Evolutionary conservation across 2,113 vertebrate species (phyloP).

Genomic region (Serranochromis macrocephalus): DNA sequence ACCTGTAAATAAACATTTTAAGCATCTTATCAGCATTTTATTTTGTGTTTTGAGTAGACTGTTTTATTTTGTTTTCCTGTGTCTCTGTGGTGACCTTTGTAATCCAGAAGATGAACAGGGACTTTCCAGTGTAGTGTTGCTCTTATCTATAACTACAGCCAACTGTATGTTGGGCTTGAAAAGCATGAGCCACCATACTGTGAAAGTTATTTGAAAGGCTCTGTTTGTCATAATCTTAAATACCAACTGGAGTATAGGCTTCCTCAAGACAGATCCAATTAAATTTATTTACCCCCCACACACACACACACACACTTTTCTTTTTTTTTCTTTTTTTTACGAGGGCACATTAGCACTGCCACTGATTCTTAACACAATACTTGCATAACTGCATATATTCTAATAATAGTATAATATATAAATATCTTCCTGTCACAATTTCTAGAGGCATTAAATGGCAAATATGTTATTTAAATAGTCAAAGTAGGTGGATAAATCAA

Average conservation of each 20-base stretch:
- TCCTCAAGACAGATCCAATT: not conserved
- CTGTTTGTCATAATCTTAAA: not conserved
- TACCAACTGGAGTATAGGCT: not conserved
- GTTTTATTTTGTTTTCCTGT: not conserved
- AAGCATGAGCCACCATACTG: not conserved
- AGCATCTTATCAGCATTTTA: not conserved
- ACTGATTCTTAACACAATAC: not conserved
- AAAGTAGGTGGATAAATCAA: not conserved
- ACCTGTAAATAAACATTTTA: slow-evolving; percentile 74
- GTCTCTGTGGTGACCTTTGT: not conserved
- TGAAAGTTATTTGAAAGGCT: not conserved
- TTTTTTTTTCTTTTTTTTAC: accelerated
- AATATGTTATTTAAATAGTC: not conserved
- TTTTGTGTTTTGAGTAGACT: not conserved
- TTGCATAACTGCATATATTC: not conserved
- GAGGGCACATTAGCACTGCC: not conserved
- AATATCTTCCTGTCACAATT: not conserved
- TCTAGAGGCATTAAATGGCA: not conserved
- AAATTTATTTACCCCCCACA: accelerated
- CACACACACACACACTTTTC: too few species aligned
- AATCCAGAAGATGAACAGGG: not conserved
- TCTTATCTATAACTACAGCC: not conserved
- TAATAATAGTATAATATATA: not conserved
- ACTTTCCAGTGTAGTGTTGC: slow-evolving; percentile 5
- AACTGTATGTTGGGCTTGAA: not conserved